Conservation (phyloP, 2,888 invertebrate genomes). For the Lasioglossum marginatum region DNA sequence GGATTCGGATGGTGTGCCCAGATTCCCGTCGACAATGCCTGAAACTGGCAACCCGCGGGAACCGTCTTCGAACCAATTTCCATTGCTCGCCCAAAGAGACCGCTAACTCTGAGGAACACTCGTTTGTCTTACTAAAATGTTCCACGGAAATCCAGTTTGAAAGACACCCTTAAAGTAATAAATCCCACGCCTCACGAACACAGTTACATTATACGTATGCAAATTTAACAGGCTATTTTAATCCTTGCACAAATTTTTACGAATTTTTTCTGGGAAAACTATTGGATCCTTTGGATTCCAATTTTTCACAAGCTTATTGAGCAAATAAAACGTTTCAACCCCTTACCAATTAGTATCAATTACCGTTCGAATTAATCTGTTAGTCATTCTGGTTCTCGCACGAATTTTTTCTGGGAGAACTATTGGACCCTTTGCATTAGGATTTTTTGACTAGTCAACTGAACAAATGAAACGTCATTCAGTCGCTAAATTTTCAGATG, state of each 20-base stretch:
- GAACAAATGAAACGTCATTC: background rate
- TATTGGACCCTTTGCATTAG: too few species aligned
- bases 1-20: slow-evolving; percentile 21
- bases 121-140: background rate
- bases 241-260: background rate
- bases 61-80: background rate
- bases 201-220: background rate
- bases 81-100: background rate
- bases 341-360: background rate
- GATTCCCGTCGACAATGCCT: slow-evolving; percentile 22
- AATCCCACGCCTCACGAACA: background rate
- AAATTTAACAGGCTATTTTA: too few species aligned
- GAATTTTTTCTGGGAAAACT: background rate
- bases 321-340: background rate
- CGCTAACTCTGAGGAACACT: background rate
- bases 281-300: background rate
- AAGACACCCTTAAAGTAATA: background rate
- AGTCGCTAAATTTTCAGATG: background rate
- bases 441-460: too few species aligned
- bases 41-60: background rate
- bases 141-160: background rate
- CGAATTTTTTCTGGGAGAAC: too few species aligned
- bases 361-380: too few species aligned
- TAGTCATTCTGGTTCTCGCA: background rate
- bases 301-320: background rate